phyloP scores from a whole-genome alignment of 64 coral and sea anemone species.

The Montipora capricornis region DNA sequence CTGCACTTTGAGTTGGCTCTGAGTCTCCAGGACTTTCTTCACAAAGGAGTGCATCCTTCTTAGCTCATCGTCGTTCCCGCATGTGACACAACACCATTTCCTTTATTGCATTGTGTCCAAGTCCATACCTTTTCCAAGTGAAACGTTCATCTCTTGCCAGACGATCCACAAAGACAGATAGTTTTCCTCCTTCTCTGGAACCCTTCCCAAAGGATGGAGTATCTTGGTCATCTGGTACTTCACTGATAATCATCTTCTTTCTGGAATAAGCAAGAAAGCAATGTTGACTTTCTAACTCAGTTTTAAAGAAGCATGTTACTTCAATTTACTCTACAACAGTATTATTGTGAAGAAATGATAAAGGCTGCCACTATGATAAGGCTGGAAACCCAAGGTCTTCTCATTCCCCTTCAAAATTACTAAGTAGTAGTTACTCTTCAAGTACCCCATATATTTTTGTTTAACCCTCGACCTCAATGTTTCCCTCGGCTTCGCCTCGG shows the following conservation, averaged over 20 bases:
- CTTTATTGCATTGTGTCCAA: background rate
- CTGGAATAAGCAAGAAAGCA: conserved; percentile 5
- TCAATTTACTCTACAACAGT: background rate
- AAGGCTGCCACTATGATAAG: too few species aligned
- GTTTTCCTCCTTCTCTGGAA: background rate
- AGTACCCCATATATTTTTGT: background rate
- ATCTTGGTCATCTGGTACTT: background rate
- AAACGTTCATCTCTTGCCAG: background rate
- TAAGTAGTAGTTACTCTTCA: background rate
- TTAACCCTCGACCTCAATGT: background rate
- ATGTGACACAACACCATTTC: background rate
- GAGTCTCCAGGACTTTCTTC: background rate
- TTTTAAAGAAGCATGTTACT: background rate
- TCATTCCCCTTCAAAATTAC: background rate
- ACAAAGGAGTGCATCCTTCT: background rate
- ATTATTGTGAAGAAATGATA: background rate
- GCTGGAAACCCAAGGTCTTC: background rate
- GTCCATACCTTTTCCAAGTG: background rate
- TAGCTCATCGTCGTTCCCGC: background rate
- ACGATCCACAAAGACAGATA: background rate
- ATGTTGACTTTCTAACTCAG: background rate
- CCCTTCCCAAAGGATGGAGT: background rate
- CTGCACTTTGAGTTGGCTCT: background rate
- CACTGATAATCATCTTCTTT: background rate
- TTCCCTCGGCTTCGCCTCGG: too few species aligned